Evolutionary conservation across 2,888 invertebrate species (phyloP).

Genomic region (Athrips mouffetella): DNA sequence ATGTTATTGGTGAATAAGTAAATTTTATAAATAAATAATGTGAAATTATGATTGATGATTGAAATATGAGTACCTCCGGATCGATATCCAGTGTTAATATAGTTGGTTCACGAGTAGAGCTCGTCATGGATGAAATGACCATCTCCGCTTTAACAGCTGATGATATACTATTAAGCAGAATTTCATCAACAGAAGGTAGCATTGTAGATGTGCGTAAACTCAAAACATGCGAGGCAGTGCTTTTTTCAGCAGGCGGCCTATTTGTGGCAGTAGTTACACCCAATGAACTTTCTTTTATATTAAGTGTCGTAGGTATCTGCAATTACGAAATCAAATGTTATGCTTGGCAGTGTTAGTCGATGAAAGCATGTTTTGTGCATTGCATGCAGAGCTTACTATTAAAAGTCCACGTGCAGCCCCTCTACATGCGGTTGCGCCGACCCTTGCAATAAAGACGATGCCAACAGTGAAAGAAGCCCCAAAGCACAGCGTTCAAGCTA

Average conservation of each 20-base stretch:
- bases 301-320: slow-evolving; percentile 74
- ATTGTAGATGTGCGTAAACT: slow-evolving; percentile 77
- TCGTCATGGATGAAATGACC: slow-evolving; percentile 73
- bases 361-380: slow-evolving; percentile 49
- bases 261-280: slow-evolving; percentile 68
- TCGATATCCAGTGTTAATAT: slow-evolving; percentile 80
- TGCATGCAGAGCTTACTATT: slow-evolving; percentile 57
- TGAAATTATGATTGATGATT: slow-evolving; percentile 24
- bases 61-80: slow-evolving; percentile 77
- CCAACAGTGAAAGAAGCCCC: slow-evolving; percentile 48
- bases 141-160: slow-evolving; percentile 80
- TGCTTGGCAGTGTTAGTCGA: slow-evolving; percentile 49
- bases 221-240: slow-evolving; percentile 78
- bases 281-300: slow-evolving; percentile 71
- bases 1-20: not conserved
- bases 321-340: slow-evolving; percentile 74
- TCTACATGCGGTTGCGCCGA: slow-evolving; percentile 37
- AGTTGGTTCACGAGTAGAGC: slow-evolving; percentile 74
- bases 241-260: slow-evolving; percentile 69
- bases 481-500: slow-evolving; percentile 71
- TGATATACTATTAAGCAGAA: slow-evolving; percentile 80
- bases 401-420: slow-evolving; percentile 32
- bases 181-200: slow-evolving; percentile 79
- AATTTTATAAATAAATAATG: slow-evolving; percentile 10
- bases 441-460: slow-evolving; percentile 36